Evolutionary conservation across 1,140 invertebrate species (phyloP), one percentile per base, ranked within the genome.

Genomic region (Drosophila littoralis): DNA sequence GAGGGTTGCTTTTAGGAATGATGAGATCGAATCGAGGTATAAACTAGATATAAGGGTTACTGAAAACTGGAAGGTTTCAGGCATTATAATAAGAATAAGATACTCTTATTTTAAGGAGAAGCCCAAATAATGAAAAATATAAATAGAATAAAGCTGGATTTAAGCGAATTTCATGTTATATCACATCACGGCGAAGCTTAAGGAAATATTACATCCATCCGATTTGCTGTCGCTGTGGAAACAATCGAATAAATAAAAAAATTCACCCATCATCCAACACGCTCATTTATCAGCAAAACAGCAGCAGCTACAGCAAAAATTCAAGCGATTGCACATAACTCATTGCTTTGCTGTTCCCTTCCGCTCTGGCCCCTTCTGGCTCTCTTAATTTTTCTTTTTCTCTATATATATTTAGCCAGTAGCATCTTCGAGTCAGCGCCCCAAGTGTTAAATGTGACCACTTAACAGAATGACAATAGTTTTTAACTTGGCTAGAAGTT

Each of bases 391-490:
- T 43, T 33, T 54, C 42, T 55, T 55, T 10, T 36, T 55, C 28
- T 73, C 33, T 46, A 71, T 58, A 72, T 66, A 59, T 71, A 36
- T 55, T 15, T 61, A 43, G 12, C 51, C 8, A 38, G 70, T 36
- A 40, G 57, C 63, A 67, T 51, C 51, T 66, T n/a, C 38, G 60
- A 82, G 76, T 70, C 79, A 83, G 79, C 66, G 65, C 68, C 75
- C 81, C 77, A 90, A 90, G 84, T 89, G 84, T 90, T 89, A 89
- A 90, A 89, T 89, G 84, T 84, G 84, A 89, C 84, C 84, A 89
- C 84, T 89, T 89, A 89, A 89, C 85, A 89, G 85, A 89, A 89
- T 89, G 84, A 85, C 84, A 90, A 89, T 89, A 89, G 85, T 89
- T 89, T 89, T 90, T 84, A 89, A 85, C 85, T 89, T 89, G 84